phyloP scores from a whole-genome alignment of 2,113 vertebrate species.

The Odocoileus hemionus region DNA sequence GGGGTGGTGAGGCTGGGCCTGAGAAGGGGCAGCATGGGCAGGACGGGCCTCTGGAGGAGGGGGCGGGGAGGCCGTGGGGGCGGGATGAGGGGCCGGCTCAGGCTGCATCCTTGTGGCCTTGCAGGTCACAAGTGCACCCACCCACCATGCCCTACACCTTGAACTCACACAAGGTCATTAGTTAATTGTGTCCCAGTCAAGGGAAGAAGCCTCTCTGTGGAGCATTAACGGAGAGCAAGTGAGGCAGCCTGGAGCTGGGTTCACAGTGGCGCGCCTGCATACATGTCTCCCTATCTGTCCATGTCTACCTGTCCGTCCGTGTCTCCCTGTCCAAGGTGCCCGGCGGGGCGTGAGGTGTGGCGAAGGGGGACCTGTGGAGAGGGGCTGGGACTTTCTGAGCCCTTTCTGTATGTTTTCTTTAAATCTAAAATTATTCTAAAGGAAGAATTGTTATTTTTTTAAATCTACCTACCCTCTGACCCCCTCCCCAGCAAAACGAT shows the following conservation, averaged over 20 bases:
- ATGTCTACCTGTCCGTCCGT: accelerated
- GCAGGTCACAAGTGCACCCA: accelerated
- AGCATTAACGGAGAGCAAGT: accelerated
- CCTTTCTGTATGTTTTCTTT: accelerated
- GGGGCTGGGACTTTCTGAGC: accelerated
- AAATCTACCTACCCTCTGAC: not conserved
- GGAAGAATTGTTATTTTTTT: not conserved
- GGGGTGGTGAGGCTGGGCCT: accelerated
- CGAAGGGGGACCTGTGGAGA: accelerated
- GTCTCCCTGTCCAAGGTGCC: accelerated
- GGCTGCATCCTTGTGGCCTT: not conserved
- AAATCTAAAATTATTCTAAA: not conserved
- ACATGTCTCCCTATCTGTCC: accelerated
- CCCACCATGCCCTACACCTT: accelerated
- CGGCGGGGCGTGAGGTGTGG: accelerated
- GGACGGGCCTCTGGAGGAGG: accelerated
- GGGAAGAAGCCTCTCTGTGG: accelerated
- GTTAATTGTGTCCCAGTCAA: accelerated
- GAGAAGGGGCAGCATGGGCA: accelerated
- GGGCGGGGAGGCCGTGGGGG: accelerated
- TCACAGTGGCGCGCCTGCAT: accelerated
- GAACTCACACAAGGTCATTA: no score
- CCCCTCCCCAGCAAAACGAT: accelerated
- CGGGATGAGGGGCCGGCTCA: accelerated
- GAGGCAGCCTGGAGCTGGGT: accelerated